Evolutionary conservation across 2,888 invertebrate genomes (phyloP).

Genomic region (Agrypnus murinus): DNA sequence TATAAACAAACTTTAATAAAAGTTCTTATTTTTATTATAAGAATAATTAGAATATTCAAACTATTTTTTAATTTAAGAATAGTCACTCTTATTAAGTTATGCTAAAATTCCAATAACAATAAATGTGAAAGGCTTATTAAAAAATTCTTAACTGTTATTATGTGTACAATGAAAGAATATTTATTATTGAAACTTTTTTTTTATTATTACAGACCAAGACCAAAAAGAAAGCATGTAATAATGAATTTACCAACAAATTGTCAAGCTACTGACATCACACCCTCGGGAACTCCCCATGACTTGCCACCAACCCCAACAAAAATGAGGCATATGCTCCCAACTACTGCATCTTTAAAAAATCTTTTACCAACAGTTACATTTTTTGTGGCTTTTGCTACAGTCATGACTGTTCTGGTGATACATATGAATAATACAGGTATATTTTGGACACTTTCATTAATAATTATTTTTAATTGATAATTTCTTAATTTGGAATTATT

Average conservation of each 20-base stretch:
- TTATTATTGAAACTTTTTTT: too few relatives aligned
- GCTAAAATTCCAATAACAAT: too few relatives aligned
- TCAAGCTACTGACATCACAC: constrained; percentile 9
- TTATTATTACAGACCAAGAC: constrained; percentile 26
- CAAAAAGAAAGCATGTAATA: constrained; percentile 42
- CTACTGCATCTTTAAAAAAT: constrained; percentile 57
- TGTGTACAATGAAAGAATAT: too few relatives aligned
- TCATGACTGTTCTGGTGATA: constrained; percentile 84
- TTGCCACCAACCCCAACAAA: constrained; percentile 61
- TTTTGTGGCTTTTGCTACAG: constrained; percentile 85
- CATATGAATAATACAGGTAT: constrained; percentile 89
- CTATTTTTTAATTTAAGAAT: too few relatives aligned
- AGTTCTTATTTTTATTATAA: too few relatives aligned
- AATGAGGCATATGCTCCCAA: constrained; percentile 55
- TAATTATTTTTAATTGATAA: too few relatives aligned
- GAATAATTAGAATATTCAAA: too few relatives aligned
- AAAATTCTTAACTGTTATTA: too few relatives aligned
- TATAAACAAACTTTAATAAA: constrained; percentile 9
- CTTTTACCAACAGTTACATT: constrained; percentile 79
- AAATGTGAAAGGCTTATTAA: too few relatives aligned
- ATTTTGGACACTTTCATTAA: too few relatives aligned
- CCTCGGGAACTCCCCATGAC: constrained; percentile 50
- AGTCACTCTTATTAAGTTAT: too few relatives aligned
- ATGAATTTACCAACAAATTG: constrained; percentile 45
- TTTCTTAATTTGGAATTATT: too few relatives aligned